These are phyloP conservation scores for Mesocricetus auratus DNA, from an alignment of 2,113 vertebrate genomes.

Conservation along the genomic window DNA sequence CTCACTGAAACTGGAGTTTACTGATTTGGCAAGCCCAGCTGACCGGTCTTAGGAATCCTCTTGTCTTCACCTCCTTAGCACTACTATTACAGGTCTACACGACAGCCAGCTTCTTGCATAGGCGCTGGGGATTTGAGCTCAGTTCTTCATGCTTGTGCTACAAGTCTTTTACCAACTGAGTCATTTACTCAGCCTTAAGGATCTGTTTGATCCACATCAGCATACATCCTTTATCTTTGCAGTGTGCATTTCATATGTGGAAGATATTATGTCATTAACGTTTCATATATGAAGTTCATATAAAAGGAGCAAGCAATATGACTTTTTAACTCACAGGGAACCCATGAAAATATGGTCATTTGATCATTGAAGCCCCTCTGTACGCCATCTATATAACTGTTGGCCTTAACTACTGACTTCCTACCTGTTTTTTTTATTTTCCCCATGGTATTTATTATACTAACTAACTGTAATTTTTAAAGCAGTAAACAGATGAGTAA, in stretches of 20 bases:
- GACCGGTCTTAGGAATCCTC: not conserved
- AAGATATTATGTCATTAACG: not conserved
- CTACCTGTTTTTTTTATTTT: conserved; percentile 13
- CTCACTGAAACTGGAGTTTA: not conserved
- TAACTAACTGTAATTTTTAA: not conserved
- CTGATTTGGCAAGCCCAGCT: not conserved
- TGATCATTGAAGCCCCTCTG: not conserved
- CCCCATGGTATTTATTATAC: not conserved
- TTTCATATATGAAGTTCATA: not conserved
- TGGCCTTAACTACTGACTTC: not conserved
- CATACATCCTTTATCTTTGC: not conserved
- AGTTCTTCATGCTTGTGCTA: not conserved
- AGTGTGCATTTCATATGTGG: not conserved
- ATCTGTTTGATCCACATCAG: not conserved
- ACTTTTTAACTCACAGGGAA: not conserved
- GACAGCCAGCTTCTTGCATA: not conserved
- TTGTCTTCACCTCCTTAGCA: too few species aligned
- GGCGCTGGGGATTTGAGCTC: not conserved
- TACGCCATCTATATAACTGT: not conserved
- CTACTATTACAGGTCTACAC: not conserved
- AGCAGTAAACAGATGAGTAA: conserved; percentile 26
- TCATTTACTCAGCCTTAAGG: not conserved
- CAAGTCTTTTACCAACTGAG: not conserved
- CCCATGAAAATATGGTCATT: not conserved
- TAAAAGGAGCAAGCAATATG: not conserved